Evolutionary conservation across 64 coral and sea anemone genomes (phyloP).

Genomic region (Pocillopora verrucosa): DNA sequence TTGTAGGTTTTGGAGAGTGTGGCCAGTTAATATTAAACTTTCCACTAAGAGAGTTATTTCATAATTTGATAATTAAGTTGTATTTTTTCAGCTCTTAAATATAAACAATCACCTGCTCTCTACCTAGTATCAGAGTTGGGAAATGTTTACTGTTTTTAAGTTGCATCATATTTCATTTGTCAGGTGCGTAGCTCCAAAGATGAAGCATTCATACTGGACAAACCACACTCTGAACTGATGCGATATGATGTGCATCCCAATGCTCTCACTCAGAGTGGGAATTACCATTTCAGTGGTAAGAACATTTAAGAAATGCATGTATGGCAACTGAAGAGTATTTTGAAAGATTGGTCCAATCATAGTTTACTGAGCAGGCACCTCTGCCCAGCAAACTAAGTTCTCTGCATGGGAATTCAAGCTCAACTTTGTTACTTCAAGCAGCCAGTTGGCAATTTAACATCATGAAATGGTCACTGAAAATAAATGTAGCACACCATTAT

Average conservation of each 20-base stretch:
- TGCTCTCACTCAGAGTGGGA: conserved; percentile 88
- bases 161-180: neutral
- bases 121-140: too few relatives aligned
- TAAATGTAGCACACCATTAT: too few relatives aligned
- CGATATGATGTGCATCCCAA: conserved; percentile 96
- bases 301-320: neutral
- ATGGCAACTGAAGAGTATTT: neutral
- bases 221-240: conserved; percentile 82
- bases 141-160: neutral
- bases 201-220: conserved; percentile 61
- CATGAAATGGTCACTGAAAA: too few relatives aligned
- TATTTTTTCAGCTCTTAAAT: neutral
- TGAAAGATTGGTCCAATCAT: neutral
- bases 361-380: too few relatives aligned
- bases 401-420: too few relatives aligned
- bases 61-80: neutral
- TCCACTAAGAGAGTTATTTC: too few relatives aligned
- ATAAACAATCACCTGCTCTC: too few relatives aligned
- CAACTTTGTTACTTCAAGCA: too few relatives aligned
- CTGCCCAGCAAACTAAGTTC: too few relatives aligned
- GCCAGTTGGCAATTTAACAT: too few relatives aligned
- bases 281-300: conserved; percentile 93
- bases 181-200: conserved; percentile 61
- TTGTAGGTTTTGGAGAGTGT: too few relatives aligned
- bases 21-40: too few relatives aligned